Conservation (phyloP, 2,113 vertebrate genomes). For the Chionomys nivalis region DNA sequence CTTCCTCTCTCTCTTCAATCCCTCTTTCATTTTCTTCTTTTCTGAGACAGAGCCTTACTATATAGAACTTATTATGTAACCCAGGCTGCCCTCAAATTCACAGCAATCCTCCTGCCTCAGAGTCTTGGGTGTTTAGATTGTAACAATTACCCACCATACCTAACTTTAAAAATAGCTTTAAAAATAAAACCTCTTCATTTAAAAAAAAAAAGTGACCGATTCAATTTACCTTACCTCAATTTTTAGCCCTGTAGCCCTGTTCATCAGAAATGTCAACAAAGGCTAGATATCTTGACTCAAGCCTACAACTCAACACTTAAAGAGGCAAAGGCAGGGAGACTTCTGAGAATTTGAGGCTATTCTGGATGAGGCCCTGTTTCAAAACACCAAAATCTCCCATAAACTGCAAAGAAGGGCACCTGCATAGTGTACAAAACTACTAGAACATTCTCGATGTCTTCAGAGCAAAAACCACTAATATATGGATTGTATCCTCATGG, state of each 20-base stretch:
- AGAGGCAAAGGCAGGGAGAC: neutral
- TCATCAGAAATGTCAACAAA: neutral
- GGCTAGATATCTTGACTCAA: neutral
- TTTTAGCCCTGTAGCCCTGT: neutral
- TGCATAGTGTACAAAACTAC: neutral
- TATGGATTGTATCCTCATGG: neutral
- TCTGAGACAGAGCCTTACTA: neutral
- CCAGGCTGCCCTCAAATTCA: neutral
- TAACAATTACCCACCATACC: neutral
- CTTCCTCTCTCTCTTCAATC: neutral
- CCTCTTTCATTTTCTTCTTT: neutral
- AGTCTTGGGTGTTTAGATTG: neutral
- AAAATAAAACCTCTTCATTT: neutral
- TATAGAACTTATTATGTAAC: neutral
- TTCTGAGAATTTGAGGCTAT: neutral
- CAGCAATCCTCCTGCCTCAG: neutral
- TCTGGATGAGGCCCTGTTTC: neutral
- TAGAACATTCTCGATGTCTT: neutral
- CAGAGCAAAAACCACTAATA: neutral
- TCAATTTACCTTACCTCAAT: neutral
- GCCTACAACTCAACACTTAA: neutral
- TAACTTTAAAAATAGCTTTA: neutral
- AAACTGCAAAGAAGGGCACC: neutral
- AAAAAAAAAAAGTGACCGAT: neutral
- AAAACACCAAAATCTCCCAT: neutral